Evolutionary conservation across 2,113 vertebrate species (phyloP), one percentile per base, ranked within the genome.

Genomic region (Hemiscyllium ocellatum): DNA sequence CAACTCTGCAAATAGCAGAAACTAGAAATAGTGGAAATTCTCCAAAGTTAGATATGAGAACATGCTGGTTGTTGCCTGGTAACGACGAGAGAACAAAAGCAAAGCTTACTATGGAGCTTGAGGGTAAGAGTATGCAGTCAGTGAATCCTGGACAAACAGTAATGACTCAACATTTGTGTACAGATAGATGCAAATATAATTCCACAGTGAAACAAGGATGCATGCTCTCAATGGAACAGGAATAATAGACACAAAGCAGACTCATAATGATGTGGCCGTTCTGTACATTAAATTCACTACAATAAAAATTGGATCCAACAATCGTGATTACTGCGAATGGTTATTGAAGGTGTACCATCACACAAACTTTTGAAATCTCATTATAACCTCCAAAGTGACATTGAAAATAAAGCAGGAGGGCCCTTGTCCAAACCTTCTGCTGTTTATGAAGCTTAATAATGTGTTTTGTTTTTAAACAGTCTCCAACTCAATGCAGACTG

Each of bases 361-460:
- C 61, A 42, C 24, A n/a, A 42, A 19, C 65, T 68, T 68, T 66
- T 22, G 56, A 66, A 66, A 94, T 66, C 22, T 68, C 17, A 94
- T 68, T 24, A 68, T 19, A 94, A 56, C 26, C 91, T 42, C 33
- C 65, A 94, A 94, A 19, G 17, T 17, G n/a, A 68, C 56, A 24
- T 24, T 89, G 66, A 93, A 68, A 94, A 42, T 69, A 68, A 94
- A 93, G 20, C 89, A 93, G 89, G 33, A 61, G 4, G n/a, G 89
- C 29, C 89, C 61, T 93, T 93, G 61, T 66, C 89, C 61, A 66
- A 93, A 66, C 33, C 56, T 37, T 69, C 91, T 94, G 22, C n/a
- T 37, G 33, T n/a, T 93, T 93, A 93, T 56, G 7, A 93, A 93
- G 33, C 33, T 93, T 68, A 93, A 37, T 93, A 37, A 90, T 90